Percentiles rank a stretch among this genome's conserved stretches.
Evolutionary conservation across 2,113 vertebrate genomes (phyloP).

Genomic region (Microcebus jonahi): DNA sequence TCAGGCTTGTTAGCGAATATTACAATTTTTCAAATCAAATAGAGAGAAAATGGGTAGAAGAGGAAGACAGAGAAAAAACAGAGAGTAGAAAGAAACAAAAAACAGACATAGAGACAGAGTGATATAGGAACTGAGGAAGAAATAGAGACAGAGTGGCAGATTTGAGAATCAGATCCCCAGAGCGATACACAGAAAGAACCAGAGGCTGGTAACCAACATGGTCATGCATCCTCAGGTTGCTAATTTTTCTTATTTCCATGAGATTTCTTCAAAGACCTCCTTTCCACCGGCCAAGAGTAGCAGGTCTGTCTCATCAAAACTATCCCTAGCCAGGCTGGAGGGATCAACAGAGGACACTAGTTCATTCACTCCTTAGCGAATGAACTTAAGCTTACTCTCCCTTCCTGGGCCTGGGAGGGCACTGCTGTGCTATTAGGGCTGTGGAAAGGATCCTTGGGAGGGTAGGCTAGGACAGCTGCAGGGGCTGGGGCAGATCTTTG

Average conservation of each 20-base stretch:
- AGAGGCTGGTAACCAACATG: background rate
- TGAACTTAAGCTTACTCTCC: background rate
- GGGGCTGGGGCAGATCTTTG: too few relatives aligned
- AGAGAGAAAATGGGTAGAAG: conserved; percentile 29
- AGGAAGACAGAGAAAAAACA: background rate
- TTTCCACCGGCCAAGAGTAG: background rate
- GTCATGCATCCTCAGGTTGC: background rate
- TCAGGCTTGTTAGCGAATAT: conserved; percentile 35
- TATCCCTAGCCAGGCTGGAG: background rate
- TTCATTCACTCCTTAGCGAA: background rate
- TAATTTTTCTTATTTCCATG: background rate
- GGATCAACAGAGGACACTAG: background rate
- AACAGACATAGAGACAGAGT: background rate
- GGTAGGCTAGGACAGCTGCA: too few relatives aligned
- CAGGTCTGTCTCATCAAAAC: background rate
- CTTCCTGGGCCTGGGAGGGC: background rate
- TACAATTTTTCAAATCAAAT: conserved; percentile 39
- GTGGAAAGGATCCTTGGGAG: background rate
- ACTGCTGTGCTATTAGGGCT: background rate
- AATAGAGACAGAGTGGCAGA: background rate
- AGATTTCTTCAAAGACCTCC: background rate
- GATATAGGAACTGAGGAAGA: background rate
- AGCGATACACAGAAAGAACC: background rate
- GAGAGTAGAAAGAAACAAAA: background rate
- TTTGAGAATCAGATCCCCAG: background rate